phyloP scores from a whole-genome alignment of 2,113 vertebrate species.

The Pteronura brasiliensis region DNA sequence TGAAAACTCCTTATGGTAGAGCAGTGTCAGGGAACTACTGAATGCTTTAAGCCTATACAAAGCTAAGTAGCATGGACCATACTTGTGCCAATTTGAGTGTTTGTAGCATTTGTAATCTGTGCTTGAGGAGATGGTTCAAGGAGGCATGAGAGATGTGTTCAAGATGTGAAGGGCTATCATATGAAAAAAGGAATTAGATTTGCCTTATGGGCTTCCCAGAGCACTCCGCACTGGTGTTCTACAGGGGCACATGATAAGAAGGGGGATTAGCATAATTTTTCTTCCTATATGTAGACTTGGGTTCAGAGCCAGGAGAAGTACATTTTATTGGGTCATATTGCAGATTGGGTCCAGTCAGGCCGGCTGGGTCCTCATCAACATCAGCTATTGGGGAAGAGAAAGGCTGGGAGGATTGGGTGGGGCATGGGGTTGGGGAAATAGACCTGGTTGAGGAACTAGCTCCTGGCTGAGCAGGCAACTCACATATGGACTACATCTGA shows the following conservation, averaged over 20 bases:
- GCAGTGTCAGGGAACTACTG: background rate
- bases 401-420: background rate
- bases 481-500: background rate
- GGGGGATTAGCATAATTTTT: background rate
- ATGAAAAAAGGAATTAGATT: background rate
- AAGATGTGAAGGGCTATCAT: background rate
- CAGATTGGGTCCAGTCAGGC: background rate
- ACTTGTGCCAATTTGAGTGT: background rate
- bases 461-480: background rate
- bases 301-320: background rate
- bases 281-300: background rate
- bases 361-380: background rate
- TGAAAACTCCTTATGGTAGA: background rate
- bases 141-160: background rate
- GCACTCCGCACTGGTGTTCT: background rate
- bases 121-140: background rate
- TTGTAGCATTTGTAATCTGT: background rate
- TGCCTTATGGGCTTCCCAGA: background rate
- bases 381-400: background rate
- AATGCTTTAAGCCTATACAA: background rate
- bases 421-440: background rate
- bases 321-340: background rate
- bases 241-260: background rate
- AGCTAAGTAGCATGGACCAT: background rate
- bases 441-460: background rate